Percentiles rank a stretch among this genome's conserved stretches.
Evolutionary conservation across 2,888 invertebrate species (phyloP).

Genomic region (Eubasilissa splendida): DNA sequence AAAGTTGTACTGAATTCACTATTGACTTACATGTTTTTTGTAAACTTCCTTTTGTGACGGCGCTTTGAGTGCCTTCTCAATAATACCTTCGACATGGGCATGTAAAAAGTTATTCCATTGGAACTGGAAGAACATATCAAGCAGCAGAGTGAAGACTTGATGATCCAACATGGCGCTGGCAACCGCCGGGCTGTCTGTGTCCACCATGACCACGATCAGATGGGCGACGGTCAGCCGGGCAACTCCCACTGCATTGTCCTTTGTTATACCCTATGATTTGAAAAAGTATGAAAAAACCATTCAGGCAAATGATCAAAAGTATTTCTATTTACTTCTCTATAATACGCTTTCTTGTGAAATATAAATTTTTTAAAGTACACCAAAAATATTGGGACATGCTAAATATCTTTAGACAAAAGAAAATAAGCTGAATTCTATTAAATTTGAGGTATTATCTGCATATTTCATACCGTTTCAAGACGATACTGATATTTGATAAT

Average conservation of each 20-base stretch:
- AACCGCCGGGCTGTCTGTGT: conserved; percentile 81
- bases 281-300: neutral
- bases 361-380: too few relatives aligned
- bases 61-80: conserved; percentile 78
- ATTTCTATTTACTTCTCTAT: conserved; percentile 33
- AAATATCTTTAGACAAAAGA: too few relatives aligned
- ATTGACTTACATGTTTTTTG: conserved; percentile 51
- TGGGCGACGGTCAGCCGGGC: conserved; percentile 86
- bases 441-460: too few relatives aligned
- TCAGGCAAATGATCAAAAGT: neutral
- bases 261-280: neutral
- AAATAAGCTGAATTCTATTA: too few relatives aligned
- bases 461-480: too few relatives aligned
- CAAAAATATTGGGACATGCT: too few relatives aligned
- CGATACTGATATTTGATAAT: too few relatives aligned
- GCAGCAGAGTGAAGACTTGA: conserved; percentile 75
- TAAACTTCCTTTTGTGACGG: conserved; percentile 30
- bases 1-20: too few relatives aligned
- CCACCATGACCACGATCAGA: conserved; percentile 83
- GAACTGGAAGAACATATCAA: conserved; percentile 92
- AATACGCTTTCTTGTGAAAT: too few relatives aligned
- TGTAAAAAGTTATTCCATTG: conserved; percentile 97
- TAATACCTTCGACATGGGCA: conserved; percentile 87
- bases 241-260: conserved; percentile 74
- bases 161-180: conserved; percentile 78